Base-by-base conservation (phyloP, 2,888 invertebrate genomes). In the Cephus pygmeus region DNA sequence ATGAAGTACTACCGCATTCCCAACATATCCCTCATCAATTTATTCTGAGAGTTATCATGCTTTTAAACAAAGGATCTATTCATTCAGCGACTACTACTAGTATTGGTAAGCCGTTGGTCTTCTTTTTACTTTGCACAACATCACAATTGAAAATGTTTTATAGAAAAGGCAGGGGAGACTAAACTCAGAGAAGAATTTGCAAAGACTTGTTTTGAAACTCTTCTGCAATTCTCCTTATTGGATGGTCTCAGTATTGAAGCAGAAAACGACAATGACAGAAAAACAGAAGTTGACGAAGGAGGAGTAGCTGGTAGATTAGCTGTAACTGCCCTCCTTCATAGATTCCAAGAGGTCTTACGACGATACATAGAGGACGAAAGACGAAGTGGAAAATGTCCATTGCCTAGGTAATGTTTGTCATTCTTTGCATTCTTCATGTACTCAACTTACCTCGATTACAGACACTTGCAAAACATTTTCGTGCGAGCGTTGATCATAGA, bases 161-260 rank as follows among this genome's bases (percentile, higher is more conserved):
- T 69, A 90, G 91, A 91, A 73, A 90, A 88, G 81, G 88, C 87
- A 34, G 87, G 88, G 4, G 91, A 91, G 79, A 89, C 90, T 0
- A 96, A 97, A 80, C 93, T 98, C 83, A 92, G 98, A 31, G 98
- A 99, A 92, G 98, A 98, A 90, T 98, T 99, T 92, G 98, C 99
- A 73, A 96, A 98, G 89, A 96, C 97, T 0, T 99, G 99, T 90
- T 99, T 99, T 89, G 98, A 99, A 92, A 98, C 98, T 0, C 92
- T 99, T 34, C 93, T 99, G 73, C 98, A 98, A 92, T 98, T 98
- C 92, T 98, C 98, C 0, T 94, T 96, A 89, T 92, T 97, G 9
- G 96, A 97, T 85, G 96, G 96, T 81, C 92, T 95, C 69, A 92
- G 90, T 75, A 89, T 87, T 34, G 91, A 92, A 75, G 84, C 90